Evolutionary conservation across 1,140 invertebrate species (phyloP), one percentile per base, ranked within the genome.

Genomic region (Apocrypta bakeri): DNA sequence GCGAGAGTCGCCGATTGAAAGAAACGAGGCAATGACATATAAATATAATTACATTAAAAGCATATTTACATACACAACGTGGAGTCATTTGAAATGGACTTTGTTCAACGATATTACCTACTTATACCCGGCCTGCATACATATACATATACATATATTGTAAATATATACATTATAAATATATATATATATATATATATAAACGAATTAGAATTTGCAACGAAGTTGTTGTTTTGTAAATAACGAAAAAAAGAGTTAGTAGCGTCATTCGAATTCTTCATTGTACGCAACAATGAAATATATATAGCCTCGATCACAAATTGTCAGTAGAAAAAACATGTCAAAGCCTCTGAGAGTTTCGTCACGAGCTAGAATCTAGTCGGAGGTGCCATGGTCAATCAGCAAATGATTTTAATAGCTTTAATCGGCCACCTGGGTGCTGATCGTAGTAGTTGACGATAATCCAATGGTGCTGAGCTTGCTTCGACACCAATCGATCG

Each of bases 361-460:
- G 42, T 4, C 14, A 0, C 6, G 17, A 14, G 14, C 48, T 56
- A 56, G 3, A 56, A 56, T n/a, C n/a, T n/a, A 56, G 17, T n/a
- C 48, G 21, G 17, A 4, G 0, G 48, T 56, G 48, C 21, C 17
- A 56, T 56, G n/a, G 14, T 56, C 48, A 56, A 7, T 17, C 17
- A n/a, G 48, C 17, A 56, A 1, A 21, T 4, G 21, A 56, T 17
- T 56, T 21, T 21, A 7, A 25, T 9, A 12, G 61, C 75, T 31
- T 40, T 27, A 83, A 24, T 17, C 27, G 40, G 82, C 82, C 21
- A 83, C 77, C 24, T 83, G 66, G 1, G 77, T 37, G 24, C 63
- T 56, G n/a, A 83, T 33, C 7, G 76, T 83, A 21, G 68, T 33
- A 17, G 33, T 74, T 7, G 77, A 63, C 2, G 69, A 72, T 14